These are phyloP conservation scores for Platanista minor DNA, from an alignment of 2,113 vertebrate species.

Conservation along the genomic window DNA sequence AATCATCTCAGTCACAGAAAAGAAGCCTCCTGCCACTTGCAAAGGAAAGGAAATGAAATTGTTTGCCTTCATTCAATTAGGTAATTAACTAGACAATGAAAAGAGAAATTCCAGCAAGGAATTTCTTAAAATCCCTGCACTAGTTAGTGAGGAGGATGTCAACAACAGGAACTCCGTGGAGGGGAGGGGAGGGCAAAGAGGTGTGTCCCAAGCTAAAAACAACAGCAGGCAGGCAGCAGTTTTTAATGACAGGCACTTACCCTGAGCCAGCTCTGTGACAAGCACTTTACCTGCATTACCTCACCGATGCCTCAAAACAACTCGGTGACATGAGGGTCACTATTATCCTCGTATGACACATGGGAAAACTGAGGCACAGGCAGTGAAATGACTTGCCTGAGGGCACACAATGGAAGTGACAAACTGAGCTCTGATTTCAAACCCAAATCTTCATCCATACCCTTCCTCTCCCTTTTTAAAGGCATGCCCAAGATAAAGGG, in stretches of 20 bases:
- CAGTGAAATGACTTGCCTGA: background rate
- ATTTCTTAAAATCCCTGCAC: constrained; percentile 40
- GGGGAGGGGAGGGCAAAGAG: background rate
- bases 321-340: background rate
- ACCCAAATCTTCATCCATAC: background rate
- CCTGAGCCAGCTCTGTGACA: background rate
- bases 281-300: constrained; percentile 47
- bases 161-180: constrained; percentile 52
- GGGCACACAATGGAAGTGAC: background rate
- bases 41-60: constrained; percentile 53
- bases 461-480: background rate
- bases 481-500: background rate
- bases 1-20: background rate
- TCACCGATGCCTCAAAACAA: constrained; percentile 43
- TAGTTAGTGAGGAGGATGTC: constrained; percentile 32
- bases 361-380: background rate
- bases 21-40: background rate
- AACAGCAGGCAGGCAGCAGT: background rate
- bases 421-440: background rate
- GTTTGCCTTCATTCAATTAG: constrained; percentile 55
- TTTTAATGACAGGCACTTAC: constrained; percentile 31
- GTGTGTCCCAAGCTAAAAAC: constrained; percentile 38
- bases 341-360: background rate
- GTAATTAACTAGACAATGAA: constrained; percentile 64
- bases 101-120: constrained; percentile 59